Evolutionary conservation across 1,140 invertebrate genomes (phyloP), one percentile per base, ranked within the genome.

Genomic region (Acromyrmex charruanus): DNA sequence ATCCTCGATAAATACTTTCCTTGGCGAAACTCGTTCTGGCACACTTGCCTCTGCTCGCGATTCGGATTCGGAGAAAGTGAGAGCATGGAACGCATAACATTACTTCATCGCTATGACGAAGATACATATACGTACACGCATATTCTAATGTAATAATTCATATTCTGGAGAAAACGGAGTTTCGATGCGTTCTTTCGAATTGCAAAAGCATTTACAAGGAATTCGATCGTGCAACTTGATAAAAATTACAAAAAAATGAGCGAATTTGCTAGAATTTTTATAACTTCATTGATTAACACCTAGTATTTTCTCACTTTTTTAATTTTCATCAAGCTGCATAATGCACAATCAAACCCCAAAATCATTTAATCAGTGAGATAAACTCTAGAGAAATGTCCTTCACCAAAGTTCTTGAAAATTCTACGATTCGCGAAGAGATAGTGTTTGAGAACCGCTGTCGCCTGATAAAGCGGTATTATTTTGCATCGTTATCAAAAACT

Each of bases 381-480:
- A 18, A 63, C 68, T 59, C 7, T n/a, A 28, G 18, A 39, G 12
- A 18, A 28, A 21, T 28, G 16, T 16, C 4, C 6, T 35, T 69
- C 21, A 7, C 6, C 3, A 18, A 12, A 51, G 35, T 18, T 74
- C 21, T 21, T 1, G 35, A 10, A 61, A 82, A 68, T 84, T 44
- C 16, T 5, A 53, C 14, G 21, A 21, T 21, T 21, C 35, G 16
- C 2, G 16, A 35, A 9, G 18, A 69, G 14, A 69, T 10, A 28
- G 28, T 12, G 61, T 3, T 77, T 91, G 86, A 89, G 86, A 91
- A 69, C 68, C 88, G 5, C 69, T 66, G 61, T 1, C 18, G 28
- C 21, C 69, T 87, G 89, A 90, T 90, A 88, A 90, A 91, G 87
- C 77, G 21, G 77, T 84, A 90, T 91, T 91, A 91, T 90, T 90